Percentiles rank a stretch among this genome's conserved stretches.
phyloP scores from a whole-genome alignment of 1,140 invertebrate genomes.

The Drosophila rhopaloa region DNA sequence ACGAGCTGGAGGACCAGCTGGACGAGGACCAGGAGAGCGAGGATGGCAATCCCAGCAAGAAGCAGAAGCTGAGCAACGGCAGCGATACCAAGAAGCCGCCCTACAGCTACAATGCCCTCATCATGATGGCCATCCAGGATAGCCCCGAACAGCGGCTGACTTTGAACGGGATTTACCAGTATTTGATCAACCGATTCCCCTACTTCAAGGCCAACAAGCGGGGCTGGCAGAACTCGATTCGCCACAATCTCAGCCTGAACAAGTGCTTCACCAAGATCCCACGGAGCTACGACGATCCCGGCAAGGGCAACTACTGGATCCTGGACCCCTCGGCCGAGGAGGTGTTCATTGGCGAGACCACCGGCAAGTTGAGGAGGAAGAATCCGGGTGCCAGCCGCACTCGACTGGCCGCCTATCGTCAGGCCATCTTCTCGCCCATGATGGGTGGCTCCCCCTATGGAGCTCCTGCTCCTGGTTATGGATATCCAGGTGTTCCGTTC shows the following conservation, averaged over 20 bases:
- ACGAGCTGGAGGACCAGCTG: slow-evolving; percentile 64
- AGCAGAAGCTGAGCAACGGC: slow-evolving; percentile 76
- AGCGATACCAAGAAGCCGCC: slow-evolving; percentile 94
- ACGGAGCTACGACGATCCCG: slow-evolving; percentile 96
- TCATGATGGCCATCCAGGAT: slow-evolving; percentile 99
- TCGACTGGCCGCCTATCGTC: slow-evolving; percentile 94
- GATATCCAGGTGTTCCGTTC: slow-evolving; percentile 72
- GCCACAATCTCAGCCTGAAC: slow-evolving; percentile 98
- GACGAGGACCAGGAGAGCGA: slow-evolving; percentile 70
- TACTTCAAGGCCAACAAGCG: slow-evolving; percentile 99
- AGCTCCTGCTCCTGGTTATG: slow-evolving; percentile 47
- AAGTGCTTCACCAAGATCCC: slow-evolving; percentile 99
- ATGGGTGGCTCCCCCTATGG: slow-evolving; percentile 53
- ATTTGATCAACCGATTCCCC: slow-evolving; percentile 99
- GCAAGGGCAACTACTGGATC: slow-evolving; percentile 99
- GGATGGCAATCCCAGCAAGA: slow-evolving; percentile 69
- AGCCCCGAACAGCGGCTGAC: slow-evolving; percentile 97
- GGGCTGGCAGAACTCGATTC: slow-evolving; percentile 99
- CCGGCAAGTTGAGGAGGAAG: slow-evolving; percentile 95
- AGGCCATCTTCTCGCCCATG: slow-evolving; percentile 86
- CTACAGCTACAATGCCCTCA: slow-evolving; percentile 99
- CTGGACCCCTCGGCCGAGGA: slow-evolving; percentile 96
- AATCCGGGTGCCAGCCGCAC: slow-evolving; percentile 94
- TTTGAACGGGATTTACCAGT: slow-evolving; percentile 99
- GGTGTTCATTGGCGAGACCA: slow-evolving; percentile 98